Base-by-base conservation (phyloP, 35 echinoderm and acorn worm genomes). In the Nesometra sesokonis region DNA sequence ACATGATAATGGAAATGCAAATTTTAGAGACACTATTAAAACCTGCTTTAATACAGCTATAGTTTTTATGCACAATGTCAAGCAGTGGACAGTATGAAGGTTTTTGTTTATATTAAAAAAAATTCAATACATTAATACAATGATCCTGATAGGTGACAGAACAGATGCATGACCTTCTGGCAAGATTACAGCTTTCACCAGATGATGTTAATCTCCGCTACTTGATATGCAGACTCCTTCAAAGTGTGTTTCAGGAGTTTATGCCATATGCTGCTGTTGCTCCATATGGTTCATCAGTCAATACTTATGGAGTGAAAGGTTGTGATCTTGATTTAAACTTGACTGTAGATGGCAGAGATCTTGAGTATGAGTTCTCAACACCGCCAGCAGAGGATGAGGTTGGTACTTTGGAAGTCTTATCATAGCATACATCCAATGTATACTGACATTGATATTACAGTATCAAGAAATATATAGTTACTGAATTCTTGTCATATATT, bases 271-370 rank as follows among this genome's bases (percentile, higher is more conserved):
- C 90, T 30, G 27, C 80, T 36, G 90, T 99, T 32, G 89, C 52
- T 84, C 96, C 96, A 5, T 99, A 93, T 86, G 96, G 96, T 7
- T 99, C 96, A 76, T 99, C 96, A 0, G 88, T 94, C 80, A 99
- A 93, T 80, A 86, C 93, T 23, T 99, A 89, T 90, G 96, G 96
- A 29, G 47, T 88, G 17, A 82, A 88, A 78, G 92, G 90, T 34
- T 90, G 86, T 79, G 96, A 99, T 80, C 88, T 99, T 32, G 96
- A 99, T 67, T 81, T 99, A 37, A 88, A 90, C 32, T 77, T 94
- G 3, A 88, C 47, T 77, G 76, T 80, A 30, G 80, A 32, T 32
- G 79, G 84, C 17, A 34, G 85, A 78, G 23, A 57, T n/a, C 87
- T 34, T 33, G 82, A 32, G 35, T 94, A 91, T 34, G 29, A 87